Evolutionary conservation across 2,888 invertebrate species (phyloP).

Genomic region (Isoperla grammatica): DNA sequence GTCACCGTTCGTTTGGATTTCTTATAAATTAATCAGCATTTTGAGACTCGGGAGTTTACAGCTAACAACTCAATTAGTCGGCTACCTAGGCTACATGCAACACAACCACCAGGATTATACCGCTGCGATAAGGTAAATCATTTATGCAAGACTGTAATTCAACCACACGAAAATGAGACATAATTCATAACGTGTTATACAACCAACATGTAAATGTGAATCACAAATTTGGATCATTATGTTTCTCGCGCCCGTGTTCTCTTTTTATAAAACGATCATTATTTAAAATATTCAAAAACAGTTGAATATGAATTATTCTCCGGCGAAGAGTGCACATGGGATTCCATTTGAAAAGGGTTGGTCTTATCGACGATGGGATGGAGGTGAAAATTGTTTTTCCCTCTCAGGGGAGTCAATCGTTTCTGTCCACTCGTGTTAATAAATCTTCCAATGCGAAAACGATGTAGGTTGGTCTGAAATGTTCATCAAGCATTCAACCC

Average conservation of each 20-base stretch:
- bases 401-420: slow-evolving; percentile 8
- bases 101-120: neutral
- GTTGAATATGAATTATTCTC: slow-evolving; percentile 6
- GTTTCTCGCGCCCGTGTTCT: slow-evolving; percentile 13
- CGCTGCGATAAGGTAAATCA: no score
- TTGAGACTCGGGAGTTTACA: neutral
- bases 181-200: neutral
- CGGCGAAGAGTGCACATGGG: slow-evolving; percentile 1
- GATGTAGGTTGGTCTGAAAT: no score
- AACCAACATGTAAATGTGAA: slow-evolving; percentile 1
- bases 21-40: slow-evolving; percentile 8
- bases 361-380: no score
- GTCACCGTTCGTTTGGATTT: slow-evolving; percentile 5
- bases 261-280: neutral
- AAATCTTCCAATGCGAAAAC: no score
- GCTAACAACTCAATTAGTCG: neutral
- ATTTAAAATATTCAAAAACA: slow-evolving; percentile 11
- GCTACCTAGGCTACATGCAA: neutral
- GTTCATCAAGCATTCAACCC: no score
- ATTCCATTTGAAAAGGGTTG: neutral
- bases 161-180: slow-evolving; percentile 4
- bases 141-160: slow-evolving; percentile 8
- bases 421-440: no score
- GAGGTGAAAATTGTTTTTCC: neutral
- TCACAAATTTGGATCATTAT: slow-evolving; percentile 14